Conservation (phyloP, 2,113 vertebrate species). For the Oxygymnocypris stewartii region DNA sequence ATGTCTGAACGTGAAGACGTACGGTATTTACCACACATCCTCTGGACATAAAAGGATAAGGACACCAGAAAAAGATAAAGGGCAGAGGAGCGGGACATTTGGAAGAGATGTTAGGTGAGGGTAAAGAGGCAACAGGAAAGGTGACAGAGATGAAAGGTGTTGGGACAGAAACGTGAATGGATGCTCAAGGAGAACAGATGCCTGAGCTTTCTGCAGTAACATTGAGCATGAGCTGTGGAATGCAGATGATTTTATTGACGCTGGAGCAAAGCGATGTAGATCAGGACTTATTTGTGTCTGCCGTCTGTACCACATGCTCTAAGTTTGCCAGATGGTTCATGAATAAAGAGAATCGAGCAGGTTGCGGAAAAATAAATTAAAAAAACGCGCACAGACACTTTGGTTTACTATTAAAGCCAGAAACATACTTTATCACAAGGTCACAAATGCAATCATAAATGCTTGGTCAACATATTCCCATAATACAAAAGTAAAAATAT, state of each 20-base stretch:
- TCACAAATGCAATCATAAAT: slow-evolving; percentile 18
- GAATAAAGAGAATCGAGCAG: slow-evolving; percentile 72
- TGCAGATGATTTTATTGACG: slow-evolving; percentile 66
- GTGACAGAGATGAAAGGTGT: neutral
- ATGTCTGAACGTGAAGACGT: neutral
- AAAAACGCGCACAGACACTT: neutral
- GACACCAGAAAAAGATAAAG: neutral
- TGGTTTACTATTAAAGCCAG: neutral
- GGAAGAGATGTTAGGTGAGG: neutral
- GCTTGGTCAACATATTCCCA: neutral
- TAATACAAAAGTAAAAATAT: neutral
- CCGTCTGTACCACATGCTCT: slow-evolving; percentile 68
- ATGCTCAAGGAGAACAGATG: slow-evolving; percentile 43
- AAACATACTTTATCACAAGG: slow-evolving; percentile 10
- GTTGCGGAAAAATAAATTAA: slow-evolving; percentile 55
- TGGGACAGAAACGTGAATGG: neutral
- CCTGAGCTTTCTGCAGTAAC: slow-evolving; percentile 35
- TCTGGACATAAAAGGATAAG: neutral
- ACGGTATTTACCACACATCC: neutral
- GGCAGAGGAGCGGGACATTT: neutral
- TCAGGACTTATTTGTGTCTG: slow-evolving; percentile 65
- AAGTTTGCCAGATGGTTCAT: slow-evolving; percentile 77
- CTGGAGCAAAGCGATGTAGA: slow-evolving; percentile 58
- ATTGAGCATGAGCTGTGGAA: neutral
- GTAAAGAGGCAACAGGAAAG: slow-evolving; percentile 8